Percentiles rank a stretch among this genome's conserved stretches.
Evolutionary conservation across 2,113 vertebrate species (phyloP).

Genomic region (Colossoma macropomum): DNA sequence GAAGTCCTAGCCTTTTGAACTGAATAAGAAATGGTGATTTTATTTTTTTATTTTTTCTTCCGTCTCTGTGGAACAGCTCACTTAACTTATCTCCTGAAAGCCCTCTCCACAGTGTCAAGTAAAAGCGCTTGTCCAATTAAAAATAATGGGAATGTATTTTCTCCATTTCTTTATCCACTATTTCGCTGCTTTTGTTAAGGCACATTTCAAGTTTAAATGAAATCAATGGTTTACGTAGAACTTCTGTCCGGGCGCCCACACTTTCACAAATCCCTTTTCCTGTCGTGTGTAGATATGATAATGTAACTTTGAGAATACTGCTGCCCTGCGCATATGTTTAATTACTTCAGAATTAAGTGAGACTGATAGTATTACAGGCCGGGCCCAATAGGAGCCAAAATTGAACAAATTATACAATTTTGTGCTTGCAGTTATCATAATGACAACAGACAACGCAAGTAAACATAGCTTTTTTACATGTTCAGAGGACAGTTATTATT

Average conservation of each 20-base stretch:
- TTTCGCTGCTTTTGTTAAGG: slow-evolving; percentile 75
- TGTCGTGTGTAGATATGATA: slow-evolving; percentile 78
- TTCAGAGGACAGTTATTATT: slow-evolving; percentile 47
- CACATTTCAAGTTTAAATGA: slow-evolving; percentile 76
- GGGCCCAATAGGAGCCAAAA: slow-evolving; percentile 61
- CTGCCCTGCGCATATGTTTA: slow-evolving; percentile 70
- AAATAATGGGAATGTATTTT: slow-evolving; percentile 71
- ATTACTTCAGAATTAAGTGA: slow-evolving; percentile 79
- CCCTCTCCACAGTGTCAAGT: slow-evolving; percentile 71
- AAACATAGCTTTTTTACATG: slow-evolving; percentile 56
- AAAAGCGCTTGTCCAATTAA: slow-evolving; percentile 82
- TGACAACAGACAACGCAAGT: slow-evolving; percentile 56
- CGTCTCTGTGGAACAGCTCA: slow-evolving; percentile 74
- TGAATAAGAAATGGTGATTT: slow-evolving; percentile 61
- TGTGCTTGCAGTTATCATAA: slow-evolving; percentile 57
- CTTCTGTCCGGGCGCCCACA: slow-evolving; percentile 68
- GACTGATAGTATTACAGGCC: slow-evolving; percentile 73
- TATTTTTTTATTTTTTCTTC: slow-evolving; percentile 52
- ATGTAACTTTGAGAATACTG: slow-evolving; percentile 68
- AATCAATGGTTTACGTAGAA: slow-evolving; percentile 81
- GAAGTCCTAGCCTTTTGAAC: slow-evolving; percentile 66
- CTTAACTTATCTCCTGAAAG: slow-evolving; percentile 67
- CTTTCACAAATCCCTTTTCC: slow-evolving; percentile 67
- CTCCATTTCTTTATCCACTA: slow-evolving; percentile 67
- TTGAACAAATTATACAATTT: slow-evolving; percentile 62